These are phyloP conservation scores for Leptobrachium ailaonicum DNA, from an alignment of 2,113 vertebrate species.

Conservation along the genomic window DNA sequence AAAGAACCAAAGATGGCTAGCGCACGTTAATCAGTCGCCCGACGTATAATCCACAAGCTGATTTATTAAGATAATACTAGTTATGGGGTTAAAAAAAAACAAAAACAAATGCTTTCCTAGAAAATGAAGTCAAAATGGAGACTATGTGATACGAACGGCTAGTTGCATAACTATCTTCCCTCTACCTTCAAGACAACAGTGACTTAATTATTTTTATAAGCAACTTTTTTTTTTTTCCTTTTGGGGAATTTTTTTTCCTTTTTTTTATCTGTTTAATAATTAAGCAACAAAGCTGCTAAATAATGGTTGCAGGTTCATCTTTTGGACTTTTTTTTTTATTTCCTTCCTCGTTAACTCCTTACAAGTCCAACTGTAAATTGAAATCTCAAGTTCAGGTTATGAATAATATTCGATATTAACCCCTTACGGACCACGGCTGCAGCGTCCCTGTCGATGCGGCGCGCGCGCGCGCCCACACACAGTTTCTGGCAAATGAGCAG, in stretches of 20 bases:
- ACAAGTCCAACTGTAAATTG: not conserved
- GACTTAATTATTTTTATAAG: slow-evolving; percentile 66
- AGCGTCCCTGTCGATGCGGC: too few relatives aligned
- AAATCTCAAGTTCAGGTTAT: slow-evolving; percentile 2
- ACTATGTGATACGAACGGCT: slow-evolving; percentile 75
- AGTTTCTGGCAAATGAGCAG: too few relatives aligned
- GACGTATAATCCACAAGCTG: slow-evolving; percentile 70
- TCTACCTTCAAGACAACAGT: slow-evolving; percentile 71
- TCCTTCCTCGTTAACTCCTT: not conserved
- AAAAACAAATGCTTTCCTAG: slow-evolving; percentile 63
- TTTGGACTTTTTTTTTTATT: slow-evolving; percentile 31
- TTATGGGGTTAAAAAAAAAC: not conserved
- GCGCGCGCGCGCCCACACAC: too few relatives aligned
- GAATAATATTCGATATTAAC: not conserved
- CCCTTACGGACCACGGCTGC: not conserved
- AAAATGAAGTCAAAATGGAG: slow-evolving; percentile 84
- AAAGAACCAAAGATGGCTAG: slow-evolving; percentile 82
- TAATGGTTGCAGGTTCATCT: slow-evolving; percentile 50
- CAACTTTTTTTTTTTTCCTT: slow-evolving; percentile 40
- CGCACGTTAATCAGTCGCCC: slow-evolving; percentile 82
- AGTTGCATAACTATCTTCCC: slow-evolving; percentile 73
- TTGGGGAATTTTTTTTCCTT: not conserved
- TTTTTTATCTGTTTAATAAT: slow-evolving; percentile 66
- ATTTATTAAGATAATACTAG: slow-evolving; percentile 60
- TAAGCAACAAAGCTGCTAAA: slow-evolving; percentile 32